A percentile compares a stretch with the other conserved stretches of the same genome.
These are phyloP conservation scores for Strix aluco DNA, from an alignment of 2,113 vertebrate species.

Conservation along the genomic window DNA sequence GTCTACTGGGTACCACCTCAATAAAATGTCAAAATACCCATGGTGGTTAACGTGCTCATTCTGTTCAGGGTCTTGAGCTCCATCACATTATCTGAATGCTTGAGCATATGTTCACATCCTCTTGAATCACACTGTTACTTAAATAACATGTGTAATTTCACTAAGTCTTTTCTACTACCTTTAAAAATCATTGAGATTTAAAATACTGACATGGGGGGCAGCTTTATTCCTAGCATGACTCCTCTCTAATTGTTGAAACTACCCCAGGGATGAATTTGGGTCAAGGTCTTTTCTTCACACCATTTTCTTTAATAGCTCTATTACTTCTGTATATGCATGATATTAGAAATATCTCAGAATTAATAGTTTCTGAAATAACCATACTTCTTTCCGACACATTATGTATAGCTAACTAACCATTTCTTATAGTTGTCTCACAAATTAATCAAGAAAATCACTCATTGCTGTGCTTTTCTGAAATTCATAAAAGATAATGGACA, in stretches of 20 bases:
- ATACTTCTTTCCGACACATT: neutral
- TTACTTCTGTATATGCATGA: neutral
- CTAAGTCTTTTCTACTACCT: neutral
- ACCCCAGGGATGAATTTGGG: constrained; percentile 11
- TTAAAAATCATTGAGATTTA: constrained; percentile 1
- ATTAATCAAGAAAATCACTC: constrained; percentile 46
- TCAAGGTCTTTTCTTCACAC: constrained; percentile 5
- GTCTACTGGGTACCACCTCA: neutral
- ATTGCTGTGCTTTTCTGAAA: constrained; percentile 4
- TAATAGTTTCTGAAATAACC: constrained; percentile 13
- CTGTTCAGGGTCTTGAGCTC: neutral
- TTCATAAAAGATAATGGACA: constrained; percentile 17
- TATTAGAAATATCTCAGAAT: constrained; percentile 14
- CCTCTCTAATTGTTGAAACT: neutral
- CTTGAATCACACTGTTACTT: neutral
- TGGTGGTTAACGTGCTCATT: neutral
- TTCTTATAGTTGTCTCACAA: constrained; percentile 14
- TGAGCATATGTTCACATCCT: neutral
- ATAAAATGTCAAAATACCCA: neutral
- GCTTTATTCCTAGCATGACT: neutral
- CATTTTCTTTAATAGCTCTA: constrained; percentile 16
- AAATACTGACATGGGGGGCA: neutral
- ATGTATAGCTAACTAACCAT: constrained; percentile 7
- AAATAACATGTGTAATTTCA: constrained; percentile 15
- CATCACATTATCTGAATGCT: neutral